These are phyloP conservation scores for Atherix ibis DNA, from an alignment of 2,888 invertebrate genomes.

Conservation along the genomic window DNA sequence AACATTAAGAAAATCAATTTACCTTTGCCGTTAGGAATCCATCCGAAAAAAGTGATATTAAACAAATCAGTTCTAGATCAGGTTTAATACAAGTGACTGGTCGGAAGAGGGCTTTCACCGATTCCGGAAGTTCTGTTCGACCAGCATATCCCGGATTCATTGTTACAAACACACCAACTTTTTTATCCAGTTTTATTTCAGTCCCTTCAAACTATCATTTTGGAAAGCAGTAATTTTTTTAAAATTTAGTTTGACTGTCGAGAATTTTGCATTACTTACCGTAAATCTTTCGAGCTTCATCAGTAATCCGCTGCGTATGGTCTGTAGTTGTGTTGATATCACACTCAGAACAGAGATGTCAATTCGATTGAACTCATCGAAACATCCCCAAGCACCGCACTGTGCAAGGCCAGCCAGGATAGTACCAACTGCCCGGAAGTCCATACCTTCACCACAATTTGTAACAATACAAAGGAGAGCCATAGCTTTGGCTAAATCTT, in stretches of 20 bases:
- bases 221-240: background rate
- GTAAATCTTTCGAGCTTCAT: slow-evolving; percentile 58
- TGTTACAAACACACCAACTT: slow-evolving; percentile 86
- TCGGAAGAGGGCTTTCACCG: slow-evolving; percentile 78
- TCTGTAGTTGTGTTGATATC: slow-evolving; percentile 81
- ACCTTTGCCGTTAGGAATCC: slow-evolving; percentile 83
- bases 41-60: slow-evolving; percentile 82
- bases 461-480: slow-evolving; percentile 71
- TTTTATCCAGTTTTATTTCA: slow-evolving; percentile 65
- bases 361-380: slow-evolving; percentile 88
- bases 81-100: slow-evolving; percentile 88
- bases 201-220: slow-evolving; percentile 57
- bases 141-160: slow-evolving; percentile 94
- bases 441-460: slow-evolving; percentile 90
- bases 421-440: slow-evolving; percentile 65
- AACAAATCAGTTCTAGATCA: slow-evolving; percentile 80
- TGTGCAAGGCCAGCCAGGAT: slow-evolving; percentile 43
- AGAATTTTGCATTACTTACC: slow-evolving; percentile 33
- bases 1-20: too few relatives aligned
- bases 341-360: slow-evolving; percentile 85
- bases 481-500: slow-evolving; percentile 82
- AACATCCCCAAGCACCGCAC: slow-evolving; percentile 86
- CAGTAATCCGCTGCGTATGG: slow-evolving; percentile 69
- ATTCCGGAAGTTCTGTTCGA: slow-evolving; percentile 80
- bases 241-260: background rate